Conservation (phyloP, 2,113 vertebrate genomes). For the Mormyrus iriodes region DNA sequence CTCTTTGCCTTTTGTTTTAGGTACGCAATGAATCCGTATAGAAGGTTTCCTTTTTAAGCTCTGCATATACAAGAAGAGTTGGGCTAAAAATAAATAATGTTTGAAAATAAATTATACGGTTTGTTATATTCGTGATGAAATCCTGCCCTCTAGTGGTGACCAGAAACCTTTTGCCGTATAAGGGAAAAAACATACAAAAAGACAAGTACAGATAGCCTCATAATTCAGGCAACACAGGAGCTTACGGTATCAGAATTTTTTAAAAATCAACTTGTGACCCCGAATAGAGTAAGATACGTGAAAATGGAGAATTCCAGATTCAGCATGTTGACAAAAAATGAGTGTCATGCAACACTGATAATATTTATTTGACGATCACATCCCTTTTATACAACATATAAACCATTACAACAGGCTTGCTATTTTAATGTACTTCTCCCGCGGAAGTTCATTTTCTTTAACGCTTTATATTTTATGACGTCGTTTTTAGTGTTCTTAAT, state of each 20-base stretch:
- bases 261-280: background rate
- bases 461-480: too few species aligned
- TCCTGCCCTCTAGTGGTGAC: conserved; percentile 16
- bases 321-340: background rate
- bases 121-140: conserved; percentile 4
- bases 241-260: background rate
- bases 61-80: background rate
- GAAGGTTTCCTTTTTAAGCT: background rate
- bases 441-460: background rate
- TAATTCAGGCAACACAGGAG: background rate
- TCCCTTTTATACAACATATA: background rate
- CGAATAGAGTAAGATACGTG: background rate
- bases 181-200: background rate
- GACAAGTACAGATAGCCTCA: background rate
- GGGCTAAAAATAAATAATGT: background rate
- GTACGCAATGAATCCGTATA: background rate
- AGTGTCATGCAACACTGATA: background rate
- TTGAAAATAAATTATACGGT: background rate
- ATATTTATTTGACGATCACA: background rate
- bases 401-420: background rate
- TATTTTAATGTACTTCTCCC: background rate
- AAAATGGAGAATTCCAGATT: background rate
- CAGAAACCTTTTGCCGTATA: background rate
- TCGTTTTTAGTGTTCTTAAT: background rate
- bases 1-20: background rate